Evolutionary conservation across 2,113 vertebrate genomes (phyloP).

Genomic region (Clarias batrachus): DNA sequence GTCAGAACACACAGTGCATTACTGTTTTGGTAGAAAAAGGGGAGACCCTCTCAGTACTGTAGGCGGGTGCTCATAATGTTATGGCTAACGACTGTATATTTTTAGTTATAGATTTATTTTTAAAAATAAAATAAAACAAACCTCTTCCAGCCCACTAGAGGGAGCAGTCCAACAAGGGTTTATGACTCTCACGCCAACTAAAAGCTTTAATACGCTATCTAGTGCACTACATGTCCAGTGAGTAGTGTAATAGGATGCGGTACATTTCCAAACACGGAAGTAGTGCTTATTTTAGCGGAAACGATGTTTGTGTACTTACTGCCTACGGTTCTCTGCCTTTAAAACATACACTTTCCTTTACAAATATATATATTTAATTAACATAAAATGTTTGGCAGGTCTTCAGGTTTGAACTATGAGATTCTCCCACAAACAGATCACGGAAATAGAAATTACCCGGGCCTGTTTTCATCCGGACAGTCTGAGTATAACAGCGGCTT

Average conservation of each 20-base stretch:
- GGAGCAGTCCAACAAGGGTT: not conserved
- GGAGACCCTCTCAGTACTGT: too few species aligned
- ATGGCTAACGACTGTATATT: too few species aligned
- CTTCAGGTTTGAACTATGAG: slow-evolving; percentile 69
- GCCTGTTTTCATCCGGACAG: slow-evolving; percentile 68
- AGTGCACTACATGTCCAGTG: not conserved
- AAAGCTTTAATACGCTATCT: not conserved
- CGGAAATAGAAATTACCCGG: slow-evolving; percentile 66
- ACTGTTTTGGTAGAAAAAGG: too few species aligned
- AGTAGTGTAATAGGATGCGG: not conserved
- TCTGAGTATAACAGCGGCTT: slow-evolving; percentile 60
- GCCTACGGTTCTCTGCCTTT: not conserved
- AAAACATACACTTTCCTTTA: too few species aligned
- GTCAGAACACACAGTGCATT: too few species aligned
- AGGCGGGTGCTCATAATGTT: too few species aligned
- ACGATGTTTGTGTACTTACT: not conserved
- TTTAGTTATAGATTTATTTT: too few species aligned
- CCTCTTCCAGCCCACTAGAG: slow-evolving; percentile 12
- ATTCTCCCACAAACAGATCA: slow-evolving; percentile 74
- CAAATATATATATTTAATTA: not conserved
- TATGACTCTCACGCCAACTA: too few species aligned
- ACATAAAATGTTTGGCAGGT: slow-evolving; percentile 68
- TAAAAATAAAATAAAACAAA: too few species aligned
- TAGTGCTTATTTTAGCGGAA: not conserved
- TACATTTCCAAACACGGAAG: slow-evolving; percentile 57